phyloP scores from a whole-genome alignment of 2,113 vertebrate genomes.

The Miniopterus natalensis region DNA sequence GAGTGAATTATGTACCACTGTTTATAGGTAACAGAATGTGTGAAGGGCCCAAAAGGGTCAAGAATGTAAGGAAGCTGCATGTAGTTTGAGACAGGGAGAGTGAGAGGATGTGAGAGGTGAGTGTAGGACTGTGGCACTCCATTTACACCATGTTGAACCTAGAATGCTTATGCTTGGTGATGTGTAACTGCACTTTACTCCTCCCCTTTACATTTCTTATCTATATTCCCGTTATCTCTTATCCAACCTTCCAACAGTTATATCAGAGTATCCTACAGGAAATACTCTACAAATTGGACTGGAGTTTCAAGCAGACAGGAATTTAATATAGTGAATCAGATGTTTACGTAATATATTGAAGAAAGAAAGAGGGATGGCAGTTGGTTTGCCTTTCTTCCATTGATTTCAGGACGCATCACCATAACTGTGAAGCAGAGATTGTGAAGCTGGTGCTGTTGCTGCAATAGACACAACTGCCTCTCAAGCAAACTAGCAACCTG shows the following conservation, averaged over 20 bases:
- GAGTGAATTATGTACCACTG: background rate
- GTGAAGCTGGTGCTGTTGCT: background rate
- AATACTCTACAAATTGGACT: background rate
- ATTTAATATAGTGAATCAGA: background rate
- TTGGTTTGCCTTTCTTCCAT: background rate
- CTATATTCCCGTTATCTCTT: background rate
- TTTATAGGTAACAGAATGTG: background rate
- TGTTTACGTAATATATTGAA: background rate
- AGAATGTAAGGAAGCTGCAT: background rate
- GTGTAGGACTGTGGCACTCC: fast-evolving
- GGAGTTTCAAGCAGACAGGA: background rate
- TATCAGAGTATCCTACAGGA: background rate
- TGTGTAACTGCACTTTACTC: background rate
- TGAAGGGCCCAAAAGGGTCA: background rate
- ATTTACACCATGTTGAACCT: background rate
- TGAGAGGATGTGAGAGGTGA: background rate
- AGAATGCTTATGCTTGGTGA: background rate
- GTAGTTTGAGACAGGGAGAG: no score
- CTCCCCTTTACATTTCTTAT: background rate
- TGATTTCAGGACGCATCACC: background rate
- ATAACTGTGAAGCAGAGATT: background rate
- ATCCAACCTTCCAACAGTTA: background rate
- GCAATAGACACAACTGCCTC: background rate
- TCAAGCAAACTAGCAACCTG: background rate
- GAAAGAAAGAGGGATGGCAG: background rate